A percentile compares a stretch with the other conserved stretches of the same genome.
phyloP scores from a whole-genome alignment of 2,113 vertebrate genomes.

The Poicephalus gulielmi region DNA sequence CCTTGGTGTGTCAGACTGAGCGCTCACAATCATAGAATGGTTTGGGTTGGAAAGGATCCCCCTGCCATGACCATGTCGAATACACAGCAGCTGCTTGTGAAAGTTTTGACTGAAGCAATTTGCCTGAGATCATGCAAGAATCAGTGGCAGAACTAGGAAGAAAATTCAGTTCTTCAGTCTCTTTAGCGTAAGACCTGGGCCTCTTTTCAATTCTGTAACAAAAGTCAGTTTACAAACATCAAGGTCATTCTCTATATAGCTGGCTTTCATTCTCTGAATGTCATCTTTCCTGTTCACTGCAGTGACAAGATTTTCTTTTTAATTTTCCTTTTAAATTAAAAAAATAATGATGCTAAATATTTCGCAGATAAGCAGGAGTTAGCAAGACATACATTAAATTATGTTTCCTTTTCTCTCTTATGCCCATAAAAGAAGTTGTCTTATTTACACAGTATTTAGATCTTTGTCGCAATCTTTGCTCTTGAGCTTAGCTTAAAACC shows the following conservation, averaged over 20 bases:
- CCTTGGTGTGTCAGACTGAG: neutral
- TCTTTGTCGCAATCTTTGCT: neutral
- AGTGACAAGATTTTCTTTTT: neutral
- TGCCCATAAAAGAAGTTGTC: accelerated
- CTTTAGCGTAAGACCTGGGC: neutral
- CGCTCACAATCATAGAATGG: neutral
- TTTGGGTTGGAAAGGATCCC: neutral
- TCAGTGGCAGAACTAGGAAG: neutral
- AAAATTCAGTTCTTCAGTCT: neutral
- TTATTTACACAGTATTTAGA: neutral
- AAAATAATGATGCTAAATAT: neutral
- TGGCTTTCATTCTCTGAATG: neutral
- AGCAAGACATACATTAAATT: neutral
- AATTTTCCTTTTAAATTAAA: neutral
- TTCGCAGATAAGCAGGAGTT: neutral
- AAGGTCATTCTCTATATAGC: neutral
- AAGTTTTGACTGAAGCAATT: neutral
- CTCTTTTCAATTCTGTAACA: neutral
- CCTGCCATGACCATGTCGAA: neutral
- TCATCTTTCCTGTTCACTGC: neutral
- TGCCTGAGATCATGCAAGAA: neutral
- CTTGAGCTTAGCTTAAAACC: neutral
- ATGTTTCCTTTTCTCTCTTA: neutral
- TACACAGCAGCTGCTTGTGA: neutral
- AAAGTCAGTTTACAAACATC: neutral